Evolutionary conservation across 2,113 vertebrate genomes (phyloP).

Genomic region (Neotoma lepida): DNA sequence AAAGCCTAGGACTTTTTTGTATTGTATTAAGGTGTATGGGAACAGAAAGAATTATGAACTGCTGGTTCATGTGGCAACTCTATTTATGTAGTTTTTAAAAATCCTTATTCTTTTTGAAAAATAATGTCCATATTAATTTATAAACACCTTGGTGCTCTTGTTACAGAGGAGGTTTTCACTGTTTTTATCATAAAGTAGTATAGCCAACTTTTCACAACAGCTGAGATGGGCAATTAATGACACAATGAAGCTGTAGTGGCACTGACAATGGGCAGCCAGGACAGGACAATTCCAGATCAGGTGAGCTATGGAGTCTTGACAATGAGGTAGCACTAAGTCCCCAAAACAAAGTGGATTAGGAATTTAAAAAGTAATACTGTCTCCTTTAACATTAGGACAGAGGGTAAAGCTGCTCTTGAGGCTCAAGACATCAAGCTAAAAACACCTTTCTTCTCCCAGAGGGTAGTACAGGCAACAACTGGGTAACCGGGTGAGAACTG

Average conservation of each 20-base stretch:
- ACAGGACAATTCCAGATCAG: not conserved
- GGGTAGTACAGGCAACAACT: not conserved
- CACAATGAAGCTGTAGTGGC: not conserved
- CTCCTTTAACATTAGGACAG: not conserved
- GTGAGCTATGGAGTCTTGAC: not conserved
- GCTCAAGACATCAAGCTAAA: slow-evolving; percentile 17
- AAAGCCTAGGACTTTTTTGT: not conserved
- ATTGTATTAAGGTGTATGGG: not conserved
- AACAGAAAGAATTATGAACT: not conserved
- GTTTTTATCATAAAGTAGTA: not conserved
- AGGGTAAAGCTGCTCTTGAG: not conserved
- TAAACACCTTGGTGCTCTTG: slow-evolving; percentile 39
- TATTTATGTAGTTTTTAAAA: not conserved
- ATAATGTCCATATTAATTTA: not conserved
- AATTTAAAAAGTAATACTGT: slow-evolving; percentile 7
- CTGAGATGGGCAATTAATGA: not conserved
- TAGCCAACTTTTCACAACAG: not conserved
- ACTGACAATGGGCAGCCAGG: not conserved
- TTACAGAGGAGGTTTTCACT: not conserved
- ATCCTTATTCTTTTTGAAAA: not conserved
- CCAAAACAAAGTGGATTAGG: not conserved
- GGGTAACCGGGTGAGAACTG: not conserved
- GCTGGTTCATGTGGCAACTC: not conserved
- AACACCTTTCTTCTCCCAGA: not conserved
- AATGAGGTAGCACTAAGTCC: not conserved